Percentiles rank a stretch among this genome's conserved stretches.
phyloP scores from a whole-genome alignment of 2,113 vertebrate genomes.

The Rostratula benghalensis region DNA sequence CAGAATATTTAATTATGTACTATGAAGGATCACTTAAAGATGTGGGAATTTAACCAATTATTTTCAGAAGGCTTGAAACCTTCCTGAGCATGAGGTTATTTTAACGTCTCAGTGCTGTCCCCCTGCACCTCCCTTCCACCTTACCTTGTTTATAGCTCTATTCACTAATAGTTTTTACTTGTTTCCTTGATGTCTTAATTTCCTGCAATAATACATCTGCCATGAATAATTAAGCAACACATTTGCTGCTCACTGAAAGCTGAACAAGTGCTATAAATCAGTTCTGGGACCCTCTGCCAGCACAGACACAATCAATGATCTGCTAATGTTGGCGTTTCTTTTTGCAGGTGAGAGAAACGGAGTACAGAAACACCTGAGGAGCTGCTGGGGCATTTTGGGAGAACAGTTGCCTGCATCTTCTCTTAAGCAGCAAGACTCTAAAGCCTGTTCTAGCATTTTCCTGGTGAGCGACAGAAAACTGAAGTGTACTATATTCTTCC shows the following conservation, averaged over 20 bases:
- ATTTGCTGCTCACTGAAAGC: slow-evolving; percentile 72
- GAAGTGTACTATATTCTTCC: neutral
- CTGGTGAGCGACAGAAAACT: neutral
- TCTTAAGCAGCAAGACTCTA: neutral
- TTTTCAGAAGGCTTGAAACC: neutral
- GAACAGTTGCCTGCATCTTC: neutral
- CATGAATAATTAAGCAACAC: slow-evolving; percentile 78
- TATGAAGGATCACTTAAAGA: slow-evolving; percentile 25
- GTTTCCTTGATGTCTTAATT: slow-evolving; percentile 75
- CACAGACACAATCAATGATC: slow-evolving; percentile 35
- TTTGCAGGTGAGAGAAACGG: neutral
- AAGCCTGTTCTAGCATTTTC: neutral
- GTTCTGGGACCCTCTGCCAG: slow-evolving; percentile 61
- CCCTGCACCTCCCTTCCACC: slow-evolving; percentile 10
- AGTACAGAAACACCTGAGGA: neutral
- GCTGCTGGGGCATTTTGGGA: neutral
- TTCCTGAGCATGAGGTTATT: neutral
- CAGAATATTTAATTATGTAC: slow-evolving; percentile 55
- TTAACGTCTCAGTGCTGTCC: neutral
- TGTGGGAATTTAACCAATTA: slow-evolving; percentile 34
- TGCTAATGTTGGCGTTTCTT: neutral
- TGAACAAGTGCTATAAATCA: slow-evolving; percentile 73
- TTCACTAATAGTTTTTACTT: slow-evolving; percentile 72
- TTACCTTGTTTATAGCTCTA: slow-evolving; percentile 62
- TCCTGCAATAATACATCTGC: slow-evolving; percentile 76